A percentile compares a stretch with the other conserved stretches of the same genome.
These are phyloP conservation scores for Bombylius discolor DNA, from an alignment of 2,888 invertebrate genomes.

Conservation along the genomic window DNA sequence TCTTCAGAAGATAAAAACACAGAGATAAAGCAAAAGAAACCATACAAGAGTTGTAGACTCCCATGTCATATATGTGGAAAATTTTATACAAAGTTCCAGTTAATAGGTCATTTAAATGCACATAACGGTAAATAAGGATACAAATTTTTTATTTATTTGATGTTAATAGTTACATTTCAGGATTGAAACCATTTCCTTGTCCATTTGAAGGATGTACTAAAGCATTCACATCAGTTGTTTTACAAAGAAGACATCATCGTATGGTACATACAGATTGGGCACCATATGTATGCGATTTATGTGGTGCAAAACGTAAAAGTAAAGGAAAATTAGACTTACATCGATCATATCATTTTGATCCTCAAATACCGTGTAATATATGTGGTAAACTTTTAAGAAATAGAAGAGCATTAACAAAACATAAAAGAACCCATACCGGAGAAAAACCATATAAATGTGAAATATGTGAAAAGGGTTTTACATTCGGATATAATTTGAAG, in stretches of 20 bases:
- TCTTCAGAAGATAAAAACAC: too few species aligned
- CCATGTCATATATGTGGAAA: not conserved
- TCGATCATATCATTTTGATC: conserved; percentile 1
- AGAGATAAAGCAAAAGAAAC: too few species aligned
- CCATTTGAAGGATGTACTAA: not conserved
- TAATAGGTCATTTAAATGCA: not conserved
- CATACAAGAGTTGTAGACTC: too few species aligned
- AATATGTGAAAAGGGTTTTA: too few species aligned
- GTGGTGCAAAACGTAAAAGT: not conserved
- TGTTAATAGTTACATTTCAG: not conserved
- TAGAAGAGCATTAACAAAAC: not conserved
- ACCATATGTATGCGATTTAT: not conserved
- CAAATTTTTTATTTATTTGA: not conserved
- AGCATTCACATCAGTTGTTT: not conserved
- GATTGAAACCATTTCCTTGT: not conserved
- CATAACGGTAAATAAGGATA: not conserved
- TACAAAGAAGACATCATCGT: not conserved
- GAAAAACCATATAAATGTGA: too few species aligned
- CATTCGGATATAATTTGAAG: too few species aligned
- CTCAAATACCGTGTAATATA: not conserved
- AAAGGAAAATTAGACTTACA: not conserved
- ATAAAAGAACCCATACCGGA: too few species aligned
- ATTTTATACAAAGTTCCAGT: not conserved
- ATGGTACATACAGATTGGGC: not conserved
- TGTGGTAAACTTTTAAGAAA: not conserved